Evolutionary conservation across 2,797 vertebrate genomes (phyloP), one percentile per base, ranked within the genome.

Genomic region (Characodon lateralis): DNA sequence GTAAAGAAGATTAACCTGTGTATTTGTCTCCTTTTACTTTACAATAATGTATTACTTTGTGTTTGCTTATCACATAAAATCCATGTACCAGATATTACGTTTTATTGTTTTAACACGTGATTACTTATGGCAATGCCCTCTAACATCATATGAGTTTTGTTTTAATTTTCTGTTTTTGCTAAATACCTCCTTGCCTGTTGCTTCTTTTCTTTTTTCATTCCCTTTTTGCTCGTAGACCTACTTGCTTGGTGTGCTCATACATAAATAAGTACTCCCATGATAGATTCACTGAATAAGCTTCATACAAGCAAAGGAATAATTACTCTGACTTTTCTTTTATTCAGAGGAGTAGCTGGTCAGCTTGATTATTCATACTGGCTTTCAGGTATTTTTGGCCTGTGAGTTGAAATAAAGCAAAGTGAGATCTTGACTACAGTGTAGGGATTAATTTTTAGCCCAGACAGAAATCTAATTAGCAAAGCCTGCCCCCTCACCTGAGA

Each of bases 381-480:
- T 77, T 58, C 31, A 13, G 66, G 73, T 80, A 51, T 78, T 74
- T 83, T 82, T 85, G 72, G 70, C 58, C 68, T 68, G 75, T 56
- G 22, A 72, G 78, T 90, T 84, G 73, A 74, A 81, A 76, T 63
- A 59, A 85, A 88, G 84, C 84, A 83, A 82, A 55, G 66, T 41
- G 70, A 73, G 85, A 75, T 71, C 50, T 65, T 80, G 77, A 59
- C 76, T 50, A 63, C 80, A 78, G 82, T 81, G 56, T 78, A 79
- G 24, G 76, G 88, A 90, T 93, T 93, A 84, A 90, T 91, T 87
- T 88, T 88, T 89, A 89, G 93, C 89, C 90, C 90, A 87, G 88
- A 91, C 91, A 90, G 89, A n/a, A 85, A 79, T 92, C 86, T 90
- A 89, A 93, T 93, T 92, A 91, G 88, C 51, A 63, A 78, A 83